A percentile compares a stretch with the other conserved stretches of the same genome.
phyloP scores from a whole-genome alignment of 2,888 invertebrate genomes.

The Cryptops parisi region DNA sequence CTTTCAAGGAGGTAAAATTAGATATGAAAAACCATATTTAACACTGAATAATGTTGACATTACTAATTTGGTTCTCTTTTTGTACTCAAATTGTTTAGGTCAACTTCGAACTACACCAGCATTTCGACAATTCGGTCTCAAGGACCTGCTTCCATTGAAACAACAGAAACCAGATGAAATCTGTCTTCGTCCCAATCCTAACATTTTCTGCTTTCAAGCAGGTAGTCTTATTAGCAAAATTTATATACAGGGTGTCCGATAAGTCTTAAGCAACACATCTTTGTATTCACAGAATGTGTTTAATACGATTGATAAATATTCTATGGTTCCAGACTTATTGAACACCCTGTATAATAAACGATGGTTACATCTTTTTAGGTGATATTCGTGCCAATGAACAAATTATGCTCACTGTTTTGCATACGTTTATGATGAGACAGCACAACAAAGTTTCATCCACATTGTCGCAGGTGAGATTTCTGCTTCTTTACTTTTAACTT shows the following conservation, averaged over 20 bases:
- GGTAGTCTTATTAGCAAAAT: too few species aligned
- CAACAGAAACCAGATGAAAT: constrained; percentile 83
- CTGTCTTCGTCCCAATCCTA: constrained; percentile 72
- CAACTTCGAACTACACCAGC: constrained; percentile 75
- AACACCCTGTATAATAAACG: too few species aligned
- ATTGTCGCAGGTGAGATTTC: constrained; percentile 5
- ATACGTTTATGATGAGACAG: constrained; percentile 18
- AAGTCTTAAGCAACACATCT: too few species aligned
- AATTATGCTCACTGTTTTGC: constrained; percentile 18
- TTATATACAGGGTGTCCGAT: too few species aligned
- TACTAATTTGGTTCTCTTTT: not conserved
- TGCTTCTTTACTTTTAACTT: constrained; percentile 7
- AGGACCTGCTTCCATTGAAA: constrained; percentile 73
- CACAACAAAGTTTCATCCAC: constrained; percentile 14
- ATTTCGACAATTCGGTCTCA: constrained; percentile 70
- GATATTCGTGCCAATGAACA: constrained; percentile 19
- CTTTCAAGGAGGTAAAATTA: constrained; percentile 22
- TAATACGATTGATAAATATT: too few species aligned
- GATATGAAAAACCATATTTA: too few species aligned
- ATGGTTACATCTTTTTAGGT: constrained; percentile 14
- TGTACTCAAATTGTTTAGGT: constrained; percentile 34
- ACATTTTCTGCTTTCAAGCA: constrained; percentile 85
- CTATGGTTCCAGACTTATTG: too few species aligned
- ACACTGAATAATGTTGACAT: not conserved
- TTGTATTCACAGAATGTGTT: too few species aligned